phyloP scores from a whole-genome alignment of 2,113 vertebrate species.

The Synodontis membranacea region DNA sequence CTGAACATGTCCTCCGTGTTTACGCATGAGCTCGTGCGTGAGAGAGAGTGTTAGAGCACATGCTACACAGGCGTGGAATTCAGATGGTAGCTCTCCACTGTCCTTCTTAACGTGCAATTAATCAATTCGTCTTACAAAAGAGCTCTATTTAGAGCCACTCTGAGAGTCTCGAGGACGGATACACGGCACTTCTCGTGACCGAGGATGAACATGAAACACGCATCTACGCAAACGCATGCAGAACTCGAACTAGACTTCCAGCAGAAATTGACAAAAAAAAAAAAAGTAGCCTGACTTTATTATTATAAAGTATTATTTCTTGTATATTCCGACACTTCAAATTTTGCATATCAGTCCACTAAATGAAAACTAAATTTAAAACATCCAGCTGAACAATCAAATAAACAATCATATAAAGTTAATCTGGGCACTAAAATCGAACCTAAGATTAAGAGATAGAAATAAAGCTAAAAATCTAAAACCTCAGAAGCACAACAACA shows the following conservation, averaged over 20 bases:
- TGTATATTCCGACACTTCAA: not conserved
- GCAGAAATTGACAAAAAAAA: not conserved
- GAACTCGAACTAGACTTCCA: not conserved
- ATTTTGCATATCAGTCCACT: not conserved
- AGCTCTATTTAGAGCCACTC: conserved; percentile 60
- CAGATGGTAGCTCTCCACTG: conserved; percentile 57
- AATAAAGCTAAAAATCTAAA: not conserved
- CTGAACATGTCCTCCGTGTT: not conserved
- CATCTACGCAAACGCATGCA: conserved; percentile 1
- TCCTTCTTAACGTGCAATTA: conserved; percentile 65
- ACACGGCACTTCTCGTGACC: conserved; percentile 5
- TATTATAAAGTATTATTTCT: not conserved
- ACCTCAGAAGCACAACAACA: not conserved
- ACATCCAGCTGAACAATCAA: not conserved
- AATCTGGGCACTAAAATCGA: not conserved
- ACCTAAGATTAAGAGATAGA: not conserved
- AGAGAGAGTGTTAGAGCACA: not conserved
- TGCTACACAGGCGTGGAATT: conserved; percentile 59
- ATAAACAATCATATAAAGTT: too few relatives aligned
- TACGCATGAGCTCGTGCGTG: not conserved
- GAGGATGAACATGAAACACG: not conserved
- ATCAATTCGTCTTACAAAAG: conserved; percentile 69
- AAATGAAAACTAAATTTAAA: not conserved
- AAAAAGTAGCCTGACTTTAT: not conserved
- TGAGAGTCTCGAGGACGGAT: conserved; percentile 22